These are phyloP conservation scores for Synergus itoensis DNA, from an alignment of 2,888 invertebrate species.

Conservation along the genomic window DNA sequence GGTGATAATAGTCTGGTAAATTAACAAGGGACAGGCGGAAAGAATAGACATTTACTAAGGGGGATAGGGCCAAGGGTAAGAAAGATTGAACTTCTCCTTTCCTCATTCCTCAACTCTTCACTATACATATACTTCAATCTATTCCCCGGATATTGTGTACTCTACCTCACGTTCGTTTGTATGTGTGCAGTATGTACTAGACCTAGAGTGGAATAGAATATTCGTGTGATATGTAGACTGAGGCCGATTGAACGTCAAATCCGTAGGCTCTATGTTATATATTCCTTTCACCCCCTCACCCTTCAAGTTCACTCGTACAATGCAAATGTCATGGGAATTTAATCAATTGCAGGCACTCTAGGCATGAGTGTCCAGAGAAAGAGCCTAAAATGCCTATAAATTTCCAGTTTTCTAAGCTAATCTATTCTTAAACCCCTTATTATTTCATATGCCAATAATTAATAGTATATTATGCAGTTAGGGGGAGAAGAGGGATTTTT, in stretches of 20 bases:
- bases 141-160: conserved; percentile 69
- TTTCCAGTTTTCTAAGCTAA: no score
- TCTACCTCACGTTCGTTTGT: conserved; percentile 59
- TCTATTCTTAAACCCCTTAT: no score
- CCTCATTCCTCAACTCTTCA: conserved; percentile 58
- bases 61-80: conserved; percentile 31
- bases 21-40: conserved; percentile 24
- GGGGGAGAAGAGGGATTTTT: no score
- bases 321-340: conserved; percentile 52
- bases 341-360: conserved; percentile 52
- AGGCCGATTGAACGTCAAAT: conserved; percentile 30
- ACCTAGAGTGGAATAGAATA: conserved; percentile 3
- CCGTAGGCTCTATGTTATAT: conserved; percentile 13
- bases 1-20: conserved; percentile 28
- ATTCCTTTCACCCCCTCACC: conserved; percentile 27
- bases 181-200: conserved; percentile 48
- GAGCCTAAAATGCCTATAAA: no score
- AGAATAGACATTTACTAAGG: conserved; percentile 3
- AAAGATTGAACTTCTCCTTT: conserved; percentile 43
- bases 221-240: conserved; percentile 33
- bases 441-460: no score
- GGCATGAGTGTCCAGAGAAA: not conserved
- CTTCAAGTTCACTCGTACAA: conserved; percentile 40
- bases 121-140: conserved; percentile 62
- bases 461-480: no score